Evolutionary conservation across 2,888 invertebrate genomes (phyloP).

Genomic region (Leptopilina myrica): DNA sequence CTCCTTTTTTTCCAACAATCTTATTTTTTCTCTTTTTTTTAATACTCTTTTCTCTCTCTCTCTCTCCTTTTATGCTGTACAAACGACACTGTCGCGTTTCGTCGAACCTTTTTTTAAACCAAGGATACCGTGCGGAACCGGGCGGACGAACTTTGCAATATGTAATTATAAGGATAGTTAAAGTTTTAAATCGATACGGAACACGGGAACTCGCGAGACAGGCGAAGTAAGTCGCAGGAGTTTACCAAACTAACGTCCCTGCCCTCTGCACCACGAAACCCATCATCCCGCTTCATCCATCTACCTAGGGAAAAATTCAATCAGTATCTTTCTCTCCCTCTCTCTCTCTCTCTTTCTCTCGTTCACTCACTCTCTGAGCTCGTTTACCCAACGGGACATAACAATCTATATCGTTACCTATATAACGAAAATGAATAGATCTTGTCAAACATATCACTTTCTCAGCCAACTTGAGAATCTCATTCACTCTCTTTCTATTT

Average conservation of each 20-base stretch:
- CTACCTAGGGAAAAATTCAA: slow-evolving; percentile 55
- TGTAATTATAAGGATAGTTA: slow-evolving; percentile 72
- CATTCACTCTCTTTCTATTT: background rate
- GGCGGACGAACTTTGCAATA: slow-evolving; percentile 69
- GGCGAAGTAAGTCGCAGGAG: slow-evolving; percentile 53
- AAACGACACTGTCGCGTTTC: slow-evolving; percentile 6
- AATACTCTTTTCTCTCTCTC: background rate
- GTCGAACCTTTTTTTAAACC: slow-evolving; percentile 2
- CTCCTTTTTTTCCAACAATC: slow-evolving; percentile 4
- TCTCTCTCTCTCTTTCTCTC: no score
- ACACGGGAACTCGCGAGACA: slow-evolving; percentile 55
- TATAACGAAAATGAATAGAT: slow-evolving; percentile 16
- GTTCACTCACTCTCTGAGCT: slow-evolving; percentile 45
- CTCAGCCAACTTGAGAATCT: background rate
- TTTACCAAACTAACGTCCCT: slow-evolving; percentile 50
- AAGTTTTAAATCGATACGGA: slow-evolving; percentile 72
- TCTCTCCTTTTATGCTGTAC: background rate
- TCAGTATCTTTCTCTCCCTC: slow-evolving; percentile 43
- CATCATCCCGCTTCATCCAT: slow-evolving; percentile 50
- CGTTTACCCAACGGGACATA: slow-evolving; percentile 46
- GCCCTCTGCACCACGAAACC: slow-evolving; percentile 45
- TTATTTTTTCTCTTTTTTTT: background rate
- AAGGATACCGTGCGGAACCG: slow-evolving; percentile 36
- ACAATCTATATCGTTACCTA: background rate
- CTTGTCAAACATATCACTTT: slow-evolving; percentile 5